Conservation (phyloP, 2,113 vertebrate species). For the Panurus biarmicus region DNA sequence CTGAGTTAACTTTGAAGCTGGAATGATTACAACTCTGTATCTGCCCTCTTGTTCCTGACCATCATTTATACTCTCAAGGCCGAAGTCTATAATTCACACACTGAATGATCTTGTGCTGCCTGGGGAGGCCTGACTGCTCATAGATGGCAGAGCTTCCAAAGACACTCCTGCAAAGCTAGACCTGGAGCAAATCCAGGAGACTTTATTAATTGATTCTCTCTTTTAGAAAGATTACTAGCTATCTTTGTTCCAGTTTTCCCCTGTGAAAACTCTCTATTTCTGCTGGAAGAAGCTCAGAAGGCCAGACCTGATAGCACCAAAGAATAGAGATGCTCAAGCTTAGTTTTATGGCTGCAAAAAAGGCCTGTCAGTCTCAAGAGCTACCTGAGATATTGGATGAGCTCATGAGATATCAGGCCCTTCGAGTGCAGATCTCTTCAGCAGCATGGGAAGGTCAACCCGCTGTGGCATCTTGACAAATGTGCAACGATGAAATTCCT, state of each 20-base stretch:
- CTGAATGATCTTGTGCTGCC: constrained; percentile 13
- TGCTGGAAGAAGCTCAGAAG: neutral
- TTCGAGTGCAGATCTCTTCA: neutral
- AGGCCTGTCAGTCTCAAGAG: neutral
- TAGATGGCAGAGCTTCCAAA: constrained; percentile 26
- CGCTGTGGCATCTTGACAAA: neutral
- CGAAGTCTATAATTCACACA: constrained; percentile 34
- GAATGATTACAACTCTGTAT: constrained; percentile 28
- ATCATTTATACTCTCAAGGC: constrained; percentile 43
- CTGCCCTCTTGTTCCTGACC: constrained; percentile 9
- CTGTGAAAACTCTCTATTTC: neutral
- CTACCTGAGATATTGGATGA: neutral
- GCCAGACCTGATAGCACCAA: neutral
- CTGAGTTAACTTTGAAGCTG: constrained; percentile 34
- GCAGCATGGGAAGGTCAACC: neutral
- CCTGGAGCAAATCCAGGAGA: constrained; percentile 38
- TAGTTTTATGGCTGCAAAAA: neutral
- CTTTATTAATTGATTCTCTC: constrained; percentile 38
- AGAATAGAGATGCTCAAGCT: neutral
- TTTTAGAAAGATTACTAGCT: neutral
- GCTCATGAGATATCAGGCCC: neutral
- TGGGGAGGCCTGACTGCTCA: neutral
- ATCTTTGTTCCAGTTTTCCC: neutral
- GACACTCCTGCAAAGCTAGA: neutral
- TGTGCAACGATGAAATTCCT: neutral